Evolutionary conservation across 2,888 invertebrate genomes (phyloP), one percentile per base, ranked within the genome.

Genomic region (Aethes cnicana): DNA sequence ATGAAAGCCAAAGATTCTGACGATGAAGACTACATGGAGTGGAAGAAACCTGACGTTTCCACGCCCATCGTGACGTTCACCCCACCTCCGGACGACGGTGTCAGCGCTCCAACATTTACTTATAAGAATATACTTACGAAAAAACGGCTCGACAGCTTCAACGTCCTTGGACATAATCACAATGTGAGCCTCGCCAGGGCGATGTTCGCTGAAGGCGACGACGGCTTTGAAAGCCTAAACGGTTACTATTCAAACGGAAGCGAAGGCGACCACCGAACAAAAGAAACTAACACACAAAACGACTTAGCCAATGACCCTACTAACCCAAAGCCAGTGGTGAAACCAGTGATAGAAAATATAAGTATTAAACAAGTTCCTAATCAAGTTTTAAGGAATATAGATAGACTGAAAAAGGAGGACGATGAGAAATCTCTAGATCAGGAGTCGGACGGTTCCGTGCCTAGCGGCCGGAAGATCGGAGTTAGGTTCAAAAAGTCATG

Each of bases 141-240:
- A 62, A 89, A 84, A 60, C 83, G 84, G 56, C 63, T 89, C 49
- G 87, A 88, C 66, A 83, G 76, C n/a, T 85, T 86, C 52, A 87
- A 87, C 53, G 77, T 84, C 8, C 64, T 37, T 4, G 43, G 80
- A 50, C 81, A 82, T 49, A 75, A 74, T 44, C 66, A 73, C 33
- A 71, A 74, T 49, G 63, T 69, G 18, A 74, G 73, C 30, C 62
- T 72, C 26, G 69, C 74, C 0, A 71, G 74, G 65, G 73, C 77
- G 0, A 68, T 75, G 43, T 74, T 86, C 33, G 84, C 84, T 18
- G 90, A 91, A 54, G 90, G 95, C 71, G 96, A 96, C 69, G 96
- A 96, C 70, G 96, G 96, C 8, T 96, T 96, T 68, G 96, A 96
- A 83, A 96, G 96, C 74, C 90, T 96, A 5, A 95, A 95, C 66